phyloP scores from a whole-genome alignment of 2,888 invertebrate genomes.

The Lamproptera curius region DNA sequence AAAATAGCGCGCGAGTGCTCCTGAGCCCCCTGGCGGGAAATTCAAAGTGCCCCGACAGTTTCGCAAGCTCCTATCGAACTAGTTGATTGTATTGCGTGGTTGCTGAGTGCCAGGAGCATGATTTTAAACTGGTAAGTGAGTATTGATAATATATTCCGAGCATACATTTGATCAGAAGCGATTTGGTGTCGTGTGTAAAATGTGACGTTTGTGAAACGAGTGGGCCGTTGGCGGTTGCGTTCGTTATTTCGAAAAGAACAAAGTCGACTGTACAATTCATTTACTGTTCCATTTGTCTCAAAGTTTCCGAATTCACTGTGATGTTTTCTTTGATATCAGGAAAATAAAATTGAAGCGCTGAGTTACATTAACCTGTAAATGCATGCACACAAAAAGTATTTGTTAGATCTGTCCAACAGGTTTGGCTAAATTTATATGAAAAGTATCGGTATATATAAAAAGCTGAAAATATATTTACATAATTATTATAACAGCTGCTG shows the following conservation, averaged over 20 bases:
- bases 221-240: conserved; percentile 10
- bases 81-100: conserved; percentile 35
- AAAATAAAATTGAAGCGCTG: neutral
- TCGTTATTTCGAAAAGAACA: conserved; percentile 15
- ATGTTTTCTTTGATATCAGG: neutral
- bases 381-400: no score
- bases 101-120: conserved; percentile 48
- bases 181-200: conserved; percentile 29
- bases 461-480: no score
- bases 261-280: conserved; percentile 7
- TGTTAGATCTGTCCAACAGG: no score
- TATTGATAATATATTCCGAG: conserved; percentile 33
- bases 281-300: conserved; percentile 4
- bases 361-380: neutral
- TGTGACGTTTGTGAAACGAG: conserved; percentile 3
- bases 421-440: no score
- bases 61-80: conserved; percentile 24
- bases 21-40: conserved; percentile 23
- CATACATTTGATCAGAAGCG: conserved; percentile 27
- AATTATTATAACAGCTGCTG: no score
- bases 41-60: conserved; percentile 23
- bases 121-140: conserved; percentile 67
- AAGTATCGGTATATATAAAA: no score
- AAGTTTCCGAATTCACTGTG: conserved; percentile 5
- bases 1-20: conserved; percentile 37